Evolutionary conservation across 2,113 vertebrate species (phyloP), one percentile per base, ranked within the genome.

Genomic region (Pseudolaguvia tuberculata): DNA sequence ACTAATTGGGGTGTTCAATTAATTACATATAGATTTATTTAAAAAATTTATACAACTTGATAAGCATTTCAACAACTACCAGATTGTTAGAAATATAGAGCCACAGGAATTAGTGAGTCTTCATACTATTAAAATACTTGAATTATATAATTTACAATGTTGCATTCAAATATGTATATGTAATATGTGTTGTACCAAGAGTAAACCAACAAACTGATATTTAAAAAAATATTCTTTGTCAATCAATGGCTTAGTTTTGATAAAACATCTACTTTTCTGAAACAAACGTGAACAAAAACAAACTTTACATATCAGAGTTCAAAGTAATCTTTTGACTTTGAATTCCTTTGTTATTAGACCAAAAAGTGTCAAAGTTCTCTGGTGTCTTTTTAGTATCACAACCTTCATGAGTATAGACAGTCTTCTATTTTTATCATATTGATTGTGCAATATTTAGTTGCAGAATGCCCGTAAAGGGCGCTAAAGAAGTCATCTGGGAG

Each of bases 351-450:
- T 13, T 14, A 69, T 21, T 21, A 59, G 11, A 50, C 50, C 2
- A 56, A 50, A 56, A 45, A 6, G 15, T 17, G 1, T 9, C 31
- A 31, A 15, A 27, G 53, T 20, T 12, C 42, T 5, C 29, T 18
- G 51, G 53, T 50, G 15, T 17, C n/a, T 62, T 27, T 1, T 62
- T 70, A 63, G 67, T 9, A 66, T 13, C 48, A 62, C 18, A 31
- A 68, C 63, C 48, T 75, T 20, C 59, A 4, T 0, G 74, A 78
- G 81, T 62, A 14, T 2, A 72, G 82, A 83, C 73, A 27, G 68
- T 71, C 0, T 69, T 80, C 85, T 87, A 86, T 87, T 88, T 88
- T 82, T 87, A 83, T 77, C 42, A 6, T 71, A 89, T 88, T 72
- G 88, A 90, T 89, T 72, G 70, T 50, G 81, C 79, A 83, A 81